phyloP scores from a whole-genome alignment of 2,113 vertebrate species.

The Sinocyclocheilus rhinocerous region DNA sequence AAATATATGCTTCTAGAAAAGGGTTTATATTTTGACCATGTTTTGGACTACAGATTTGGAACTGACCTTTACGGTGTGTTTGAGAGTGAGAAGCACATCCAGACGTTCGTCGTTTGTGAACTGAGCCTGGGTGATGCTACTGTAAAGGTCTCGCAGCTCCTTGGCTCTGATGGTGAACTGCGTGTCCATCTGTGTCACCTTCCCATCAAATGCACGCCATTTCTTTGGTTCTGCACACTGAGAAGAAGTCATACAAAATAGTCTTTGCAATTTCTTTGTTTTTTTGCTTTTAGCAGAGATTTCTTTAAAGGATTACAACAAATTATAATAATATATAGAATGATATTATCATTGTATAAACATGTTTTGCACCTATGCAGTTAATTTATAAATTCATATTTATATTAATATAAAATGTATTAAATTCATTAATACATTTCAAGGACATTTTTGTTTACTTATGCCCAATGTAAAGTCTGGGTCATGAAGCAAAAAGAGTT shows the following conservation, averaged over 20 bases:
- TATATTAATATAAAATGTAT: not conserved
- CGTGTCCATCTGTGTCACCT: conserved; percentile 83
- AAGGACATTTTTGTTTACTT: not conserved
- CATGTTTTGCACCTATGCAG: not conserved
- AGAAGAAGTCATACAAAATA: not conserved
- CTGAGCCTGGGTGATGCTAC: conserved; percentile 66
- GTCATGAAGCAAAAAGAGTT: not conserved
- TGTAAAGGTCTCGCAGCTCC: conserved; percentile 85
- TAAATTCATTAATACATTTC: not conserved
- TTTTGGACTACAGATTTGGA: not conserved
- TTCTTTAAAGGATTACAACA: not conserved
- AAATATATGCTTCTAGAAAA: not conserved
- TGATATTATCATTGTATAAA: not conserved
- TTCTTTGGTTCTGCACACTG: conserved; percentile 83
- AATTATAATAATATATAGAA: not conserved
- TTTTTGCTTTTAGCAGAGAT: not conserved
- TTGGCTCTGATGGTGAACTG: conserved; percentile 79
- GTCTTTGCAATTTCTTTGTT: not conserved
- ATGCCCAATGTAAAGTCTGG: not conserved
- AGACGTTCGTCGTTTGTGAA: conserved; percentile 77
- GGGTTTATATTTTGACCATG: not conserved
- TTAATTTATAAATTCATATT: not conserved
- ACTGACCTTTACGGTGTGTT: conserved; percentile 83
- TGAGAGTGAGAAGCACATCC: conserved; percentile 80
- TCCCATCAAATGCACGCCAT: conserved; percentile 80